A percentile compares a stretch with the other conserved stretches of the same genome.
These are phyloP conservation scores for Bucco capensis DNA, from an alignment of 2,113 vertebrate species.

Conservation along the genomic window DNA sequence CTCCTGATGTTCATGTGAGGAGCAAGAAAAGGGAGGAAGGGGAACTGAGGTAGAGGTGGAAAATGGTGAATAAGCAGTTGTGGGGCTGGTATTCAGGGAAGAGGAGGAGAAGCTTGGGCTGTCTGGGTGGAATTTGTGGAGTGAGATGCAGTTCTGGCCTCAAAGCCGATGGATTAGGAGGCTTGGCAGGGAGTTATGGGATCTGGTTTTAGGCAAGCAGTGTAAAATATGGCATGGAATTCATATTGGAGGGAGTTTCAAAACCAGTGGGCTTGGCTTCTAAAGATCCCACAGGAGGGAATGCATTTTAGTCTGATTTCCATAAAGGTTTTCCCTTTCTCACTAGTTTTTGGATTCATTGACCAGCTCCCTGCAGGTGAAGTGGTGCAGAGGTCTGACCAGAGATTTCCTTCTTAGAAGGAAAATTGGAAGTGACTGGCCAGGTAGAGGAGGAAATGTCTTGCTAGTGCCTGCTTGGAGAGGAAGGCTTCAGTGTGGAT, in stretches of 20 bases:
- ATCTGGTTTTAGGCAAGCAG: constrained; percentile 16
- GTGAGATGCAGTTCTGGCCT: not conserved
- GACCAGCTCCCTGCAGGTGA: not conserved
- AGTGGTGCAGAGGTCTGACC: not conserved
- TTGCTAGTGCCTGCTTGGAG: not conserved
- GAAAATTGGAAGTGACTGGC: not conserved
- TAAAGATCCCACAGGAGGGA: not conserved
- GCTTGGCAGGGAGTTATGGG: not conserved
- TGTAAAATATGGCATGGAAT: constrained; percentile 30
- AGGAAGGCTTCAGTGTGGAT: not conserved
- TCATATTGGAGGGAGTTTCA: not conserved
- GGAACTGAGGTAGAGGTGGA: not conserved
- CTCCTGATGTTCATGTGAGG: not conserved
- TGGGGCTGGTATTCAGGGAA: not conserved
- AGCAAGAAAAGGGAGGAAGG: not conserved
- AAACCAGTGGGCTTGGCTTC: constrained; percentile 11
- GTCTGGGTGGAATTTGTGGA: not conserved
- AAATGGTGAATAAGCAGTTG: not conserved
- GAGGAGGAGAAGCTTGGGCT: not conserved
- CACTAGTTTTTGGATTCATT: not conserved
- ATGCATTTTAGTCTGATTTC: not conserved
- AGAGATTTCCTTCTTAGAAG: not conserved
- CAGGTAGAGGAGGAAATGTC: not conserved
- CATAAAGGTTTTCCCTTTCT: constrained; percentile 3
- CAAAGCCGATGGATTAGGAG: not conserved